These are phyloP conservation scores for Synergus laeviventris DNA, from an alignment of 2,888 invertebrate species.

Conservation along the genomic window DNA sequence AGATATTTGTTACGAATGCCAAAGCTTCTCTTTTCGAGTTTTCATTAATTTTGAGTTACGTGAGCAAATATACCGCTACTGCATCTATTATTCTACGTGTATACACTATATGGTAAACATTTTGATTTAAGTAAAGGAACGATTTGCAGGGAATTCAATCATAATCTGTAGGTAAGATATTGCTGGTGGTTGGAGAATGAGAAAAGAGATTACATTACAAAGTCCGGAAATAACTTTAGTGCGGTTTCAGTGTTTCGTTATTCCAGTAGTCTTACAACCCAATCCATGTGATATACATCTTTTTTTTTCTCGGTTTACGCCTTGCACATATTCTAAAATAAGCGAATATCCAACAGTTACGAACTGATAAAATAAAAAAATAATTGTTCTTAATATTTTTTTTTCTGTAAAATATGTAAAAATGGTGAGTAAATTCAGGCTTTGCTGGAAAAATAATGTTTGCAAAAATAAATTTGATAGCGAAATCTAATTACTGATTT, in stretches of 20 bases:
- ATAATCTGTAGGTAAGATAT: conserved; percentile 38
- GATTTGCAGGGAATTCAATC: conserved; percentile 44
- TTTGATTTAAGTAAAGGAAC: conserved; percentile 16
- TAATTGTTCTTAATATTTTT: neutral
- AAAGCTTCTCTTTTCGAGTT: neutral
- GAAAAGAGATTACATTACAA: conserved; percentile 56
- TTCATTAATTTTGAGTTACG: conserved; percentile 19
- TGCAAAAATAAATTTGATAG: neutral
- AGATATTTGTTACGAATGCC: neutral
- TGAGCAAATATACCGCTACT: conserved; percentile 19
- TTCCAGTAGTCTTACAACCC: conserved; percentile 29
- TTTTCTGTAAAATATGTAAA: neutral
- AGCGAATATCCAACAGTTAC: neutral
- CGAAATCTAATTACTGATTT: neutral
- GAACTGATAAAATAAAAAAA: neutral
- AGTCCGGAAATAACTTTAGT: conserved; percentile 71
- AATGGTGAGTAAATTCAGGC: neutral
- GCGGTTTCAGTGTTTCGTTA: conserved; percentile 57
- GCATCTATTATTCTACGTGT: conserved; percentile 9
- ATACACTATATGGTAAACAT: conserved; percentile 32
- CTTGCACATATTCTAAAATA: neutral
- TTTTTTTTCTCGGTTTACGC: conserved; percentile 10
- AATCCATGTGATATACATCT: neutral
- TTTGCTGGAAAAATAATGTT: neutral
- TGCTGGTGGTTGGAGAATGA: conserved; percentile 52